A percentile compares a stretch with the other conserved stretches of the same genome.
These are phyloP conservation scores for Aptenodytes patagonicus DNA, from an alignment of 2,113 vertebrate genomes.

Conservation along the genomic window DNA sequence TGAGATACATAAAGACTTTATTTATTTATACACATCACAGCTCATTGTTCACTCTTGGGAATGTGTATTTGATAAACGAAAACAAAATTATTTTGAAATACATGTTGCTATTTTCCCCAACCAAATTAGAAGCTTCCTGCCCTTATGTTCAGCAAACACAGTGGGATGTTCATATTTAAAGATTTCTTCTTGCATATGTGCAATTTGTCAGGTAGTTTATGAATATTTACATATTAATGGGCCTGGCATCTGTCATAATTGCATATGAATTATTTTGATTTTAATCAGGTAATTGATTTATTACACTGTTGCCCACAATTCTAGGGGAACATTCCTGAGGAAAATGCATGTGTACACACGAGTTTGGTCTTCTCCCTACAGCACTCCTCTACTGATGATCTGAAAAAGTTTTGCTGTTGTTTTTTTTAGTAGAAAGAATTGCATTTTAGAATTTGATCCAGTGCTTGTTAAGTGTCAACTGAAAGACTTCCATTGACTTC, in stretches of 20 bases:
- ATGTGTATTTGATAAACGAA: background rate
- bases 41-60: conserved; percentile 18
- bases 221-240: conserved; percentile 53
- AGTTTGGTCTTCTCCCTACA: background rate
- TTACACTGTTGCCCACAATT: background rate
- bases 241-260: conserved; percentile 45
- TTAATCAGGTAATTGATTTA: conserved; percentile 55
- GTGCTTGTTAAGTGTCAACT: background rate
- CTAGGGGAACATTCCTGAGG: background rate
- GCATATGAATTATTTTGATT: conserved; percentile 25
- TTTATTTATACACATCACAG: conserved; percentile 35
- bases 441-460: background rate
- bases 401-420: background rate
- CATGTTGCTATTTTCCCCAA: conserved; percentile 13
- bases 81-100: conserved; percentile 35
- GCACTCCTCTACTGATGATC: background rate
- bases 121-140: conserved; percentile 30
- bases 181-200: background rate
- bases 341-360: background rate
- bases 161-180: background rate
- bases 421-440: background rate
- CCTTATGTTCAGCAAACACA: conserved; percentile 39
- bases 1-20: background rate
- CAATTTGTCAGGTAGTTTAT: conserved; percentile 26
- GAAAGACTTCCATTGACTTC: background rate